Conservation (phyloP, 1,140 invertebrate genomes). For the Tetramorium simillimum region DNA sequence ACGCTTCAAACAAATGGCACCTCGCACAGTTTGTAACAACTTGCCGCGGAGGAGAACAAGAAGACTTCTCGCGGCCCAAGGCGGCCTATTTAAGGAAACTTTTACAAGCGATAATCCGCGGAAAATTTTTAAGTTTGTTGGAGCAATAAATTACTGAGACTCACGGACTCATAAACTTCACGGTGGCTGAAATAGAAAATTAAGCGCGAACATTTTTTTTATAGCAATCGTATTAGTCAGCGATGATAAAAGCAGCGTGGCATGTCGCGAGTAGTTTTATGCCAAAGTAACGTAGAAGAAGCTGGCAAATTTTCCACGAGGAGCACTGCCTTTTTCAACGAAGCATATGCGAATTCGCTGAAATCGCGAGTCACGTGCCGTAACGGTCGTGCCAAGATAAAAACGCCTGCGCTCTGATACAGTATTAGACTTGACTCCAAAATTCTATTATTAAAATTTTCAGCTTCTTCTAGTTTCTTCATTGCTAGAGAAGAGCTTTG, state of each 20-base stretch:
- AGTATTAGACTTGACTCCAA: slow-evolving; percentile 64
- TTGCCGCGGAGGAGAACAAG: background rate
- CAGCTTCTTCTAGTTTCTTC: background rate
- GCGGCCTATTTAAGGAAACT: background rate
- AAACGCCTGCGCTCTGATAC: slow-evolving; percentile 58
- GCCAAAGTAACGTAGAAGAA: slow-evolving; percentile 4
- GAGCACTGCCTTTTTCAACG: background rate
- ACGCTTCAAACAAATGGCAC: background rate
- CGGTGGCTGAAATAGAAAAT: slow-evolving; percentile 5
- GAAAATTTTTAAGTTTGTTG: background rate
- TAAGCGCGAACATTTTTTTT: background rate
- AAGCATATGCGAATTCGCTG: slow-evolving; percentile 21
- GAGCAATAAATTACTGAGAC: background rate
- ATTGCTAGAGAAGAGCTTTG: background rate
- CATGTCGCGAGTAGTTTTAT: background rate
- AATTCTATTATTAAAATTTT: slow-evolving; percentile 73
- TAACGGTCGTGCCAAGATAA: slow-evolving; percentile 71
- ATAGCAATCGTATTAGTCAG: slow-evolving; percentile 14
- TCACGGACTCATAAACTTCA: background rate
- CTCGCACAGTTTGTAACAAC: slow-evolving; percentile 11
- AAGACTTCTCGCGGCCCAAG: background rate
- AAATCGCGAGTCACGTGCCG: slow-evolving; percentile 67
- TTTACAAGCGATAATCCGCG: background rate
- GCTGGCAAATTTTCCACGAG: slow-evolving; percentile 43
- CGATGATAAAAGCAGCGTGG: background rate